Base-by-base conservation (phyloP, 2,113 vertebrate species). In the Austrofundulus limnaeus region DNA sequence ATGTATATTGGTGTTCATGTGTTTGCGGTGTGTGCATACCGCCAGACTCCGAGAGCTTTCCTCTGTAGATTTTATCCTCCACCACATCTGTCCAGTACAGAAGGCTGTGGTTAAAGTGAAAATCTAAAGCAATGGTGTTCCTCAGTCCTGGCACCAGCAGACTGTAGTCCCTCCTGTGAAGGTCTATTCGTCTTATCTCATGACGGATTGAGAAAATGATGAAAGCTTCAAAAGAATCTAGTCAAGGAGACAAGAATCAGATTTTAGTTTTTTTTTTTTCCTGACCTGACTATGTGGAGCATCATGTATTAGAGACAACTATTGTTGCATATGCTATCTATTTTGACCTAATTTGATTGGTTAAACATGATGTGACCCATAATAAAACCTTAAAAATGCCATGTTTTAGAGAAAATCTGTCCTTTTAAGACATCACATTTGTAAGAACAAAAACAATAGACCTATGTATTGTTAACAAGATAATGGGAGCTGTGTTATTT, bases 41-140 rank as follows among this genome's bases (percentile, higher is more conserved):
- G 87, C 96, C 96, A 46, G 85, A 92, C 58, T 99, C 96, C 6
- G 97, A 96, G 70, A 99, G 94, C 42, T 93, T 94, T 66, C 96
- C 97, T 65, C 96, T 92, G 87, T 98, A 99, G 92, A 99, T 99
- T 92, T 98, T 98, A 91, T 99, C 97, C 85, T 99, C 97, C 60
- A 99, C 97, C 86, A 98, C 97, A 76, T 98, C 97, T 41, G 97
- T 99, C 97, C 97, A 99, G 83, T 98, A 99, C 14, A 99, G 94
- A 47, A 98, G 94, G 84, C 95, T 98, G 85, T 90, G 95, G 88
- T 91, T 95, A 88, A 98, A 98, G 81, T 99, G 96, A 87, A 99
- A 98, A 92, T 99, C 97, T 65, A 99, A 92, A 13, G 96, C 97
- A 42, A 99, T 99, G 56, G 96, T 99, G 75, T 99, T 99, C 81